These are phyloP conservation scores for Yponomeuta plumbellus DNA, from an alignment of 2,888 invertebrate species.

Conservation along the genomic window DNA sequence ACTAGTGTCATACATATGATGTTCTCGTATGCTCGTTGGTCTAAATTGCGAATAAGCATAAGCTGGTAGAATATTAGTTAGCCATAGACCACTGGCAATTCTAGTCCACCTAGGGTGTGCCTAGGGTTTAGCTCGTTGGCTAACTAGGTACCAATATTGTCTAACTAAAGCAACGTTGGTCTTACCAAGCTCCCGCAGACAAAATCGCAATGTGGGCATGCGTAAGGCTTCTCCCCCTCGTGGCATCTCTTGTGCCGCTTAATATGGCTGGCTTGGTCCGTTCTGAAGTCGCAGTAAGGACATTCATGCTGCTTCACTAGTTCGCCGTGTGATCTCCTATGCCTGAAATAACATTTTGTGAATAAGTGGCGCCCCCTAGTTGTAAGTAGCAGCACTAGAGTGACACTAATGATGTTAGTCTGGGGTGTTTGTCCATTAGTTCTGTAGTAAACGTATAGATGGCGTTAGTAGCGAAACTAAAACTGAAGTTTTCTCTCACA, in stretches of 20 bases:
- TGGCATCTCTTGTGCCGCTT: slow-evolving; percentile 88
- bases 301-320: slow-evolving; percentile 77
- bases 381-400: neutral
- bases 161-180: slow-evolving; percentile 13
- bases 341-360: slow-evolving; percentile 60
- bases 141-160: too few relatives aligned
- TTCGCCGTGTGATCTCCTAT: slow-evolving; percentile 75
- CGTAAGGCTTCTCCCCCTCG: slow-evolving; percentile 88
- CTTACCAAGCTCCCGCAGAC: slow-evolving; percentile 87
- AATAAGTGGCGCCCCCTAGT: slow-evolving; percentile 32
- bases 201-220: slow-evolving; percentile 88
- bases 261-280: slow-evolving; percentile 81
- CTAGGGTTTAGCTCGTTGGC: too few relatives aligned
- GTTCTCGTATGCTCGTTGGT: too few relatives aligned
- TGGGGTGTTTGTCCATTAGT: neutral
- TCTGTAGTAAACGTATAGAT: slow-evolving; percentile 24
- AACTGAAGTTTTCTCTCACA: neutral
- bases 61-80: too few relatives aligned
- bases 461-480: slow-evolving; percentile 21
- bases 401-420: neutral
- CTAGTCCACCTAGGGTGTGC: too few relatives aligned
- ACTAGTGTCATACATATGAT: too few relatives aligned
- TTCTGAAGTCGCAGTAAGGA: slow-evolving; percentile 81
- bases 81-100: too few relatives aligned
- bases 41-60: too few relatives aligned